Percentiles rank a stretch among this genome's conserved stretches.
Conservation (phyloP, 2,113 vertebrate species). For the Poeciliopsis turrubarensis region DNA sequence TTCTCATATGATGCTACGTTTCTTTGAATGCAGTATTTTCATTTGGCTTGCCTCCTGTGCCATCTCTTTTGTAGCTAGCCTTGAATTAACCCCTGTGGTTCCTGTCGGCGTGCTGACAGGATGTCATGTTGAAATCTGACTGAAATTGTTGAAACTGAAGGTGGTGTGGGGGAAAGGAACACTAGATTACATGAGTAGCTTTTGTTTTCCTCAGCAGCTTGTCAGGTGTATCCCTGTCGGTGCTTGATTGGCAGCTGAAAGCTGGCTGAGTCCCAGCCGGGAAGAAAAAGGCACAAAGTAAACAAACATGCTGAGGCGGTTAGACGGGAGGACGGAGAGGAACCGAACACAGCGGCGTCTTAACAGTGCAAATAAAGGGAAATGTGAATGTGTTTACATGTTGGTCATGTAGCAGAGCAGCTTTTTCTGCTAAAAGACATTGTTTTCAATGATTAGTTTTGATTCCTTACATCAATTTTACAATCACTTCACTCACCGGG, state of each 20-base stretch:
- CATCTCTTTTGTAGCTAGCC: background rate
- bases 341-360: background rate
- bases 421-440: no score
- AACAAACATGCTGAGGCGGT: slow-evolving; percentile 15
- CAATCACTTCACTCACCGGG: no score
- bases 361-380: background rate
- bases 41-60: background rate
- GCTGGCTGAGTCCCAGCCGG: slow-evolving; percentile 10
- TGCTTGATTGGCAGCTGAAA: slow-evolving; percentile 26
- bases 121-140: slow-evolving; percentile 2
- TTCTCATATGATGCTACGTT: background rate
- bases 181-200: background rate
- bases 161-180: background rate
- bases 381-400: no score
- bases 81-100: background rate
- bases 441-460: background rate
- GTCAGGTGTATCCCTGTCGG: background rate
- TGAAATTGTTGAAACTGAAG: background rate
- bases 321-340: background rate
- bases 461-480: background rate
- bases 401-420: no score
- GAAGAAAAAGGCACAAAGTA: slow-evolving; percentile 6
- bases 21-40: background rate
- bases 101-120: background rate
- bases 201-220: slow-evolving; percentile 4